Percentiles rank a stretch among this genome's conserved stretches.
phyloP scores from a whole-genome alignment of 2,888 invertebrate genomes.

The Argyra leucocephala region DNA sequence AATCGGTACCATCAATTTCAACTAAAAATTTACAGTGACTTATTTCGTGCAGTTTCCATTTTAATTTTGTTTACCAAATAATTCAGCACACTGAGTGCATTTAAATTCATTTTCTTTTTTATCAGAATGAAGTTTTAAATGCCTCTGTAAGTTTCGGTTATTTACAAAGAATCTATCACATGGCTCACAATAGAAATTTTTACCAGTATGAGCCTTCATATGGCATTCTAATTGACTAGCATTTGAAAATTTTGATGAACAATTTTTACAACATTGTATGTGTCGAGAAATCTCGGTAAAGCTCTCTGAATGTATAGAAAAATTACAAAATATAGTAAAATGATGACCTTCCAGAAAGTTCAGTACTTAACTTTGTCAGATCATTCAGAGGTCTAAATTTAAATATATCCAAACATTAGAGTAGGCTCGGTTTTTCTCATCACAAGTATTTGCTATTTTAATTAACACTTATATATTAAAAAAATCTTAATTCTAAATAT shows the following conservation, averaged over 20 bases:
- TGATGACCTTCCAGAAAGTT: too few relatives aligned
- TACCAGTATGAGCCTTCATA: slow-evolving; percentile 8
- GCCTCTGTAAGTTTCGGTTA: slow-evolving; percentile 9
- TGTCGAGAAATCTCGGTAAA: too few relatives aligned
- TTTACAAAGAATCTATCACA: slow-evolving; percentile 9
- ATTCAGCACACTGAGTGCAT: background rate
- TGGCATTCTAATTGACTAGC: background rate
- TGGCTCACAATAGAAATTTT: background rate
- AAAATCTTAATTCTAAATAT: too few relatives aligned
- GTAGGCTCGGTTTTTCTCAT: too few relatives aligned
- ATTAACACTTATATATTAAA: too few relatives aligned
- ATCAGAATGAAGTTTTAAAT: background rate
- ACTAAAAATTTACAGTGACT: background rate
- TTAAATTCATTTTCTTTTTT: background rate
- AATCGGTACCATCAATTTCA: background rate
- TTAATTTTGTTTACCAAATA: background rate
- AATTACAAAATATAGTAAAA: too few relatives aligned
- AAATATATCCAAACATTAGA: too few relatives aligned
- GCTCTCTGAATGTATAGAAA: too few relatives aligned
- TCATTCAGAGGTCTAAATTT: too few relatives aligned
- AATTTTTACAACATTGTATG: background rate
- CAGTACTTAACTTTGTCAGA: too few relatives aligned
- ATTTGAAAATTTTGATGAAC: slow-evolving; percentile 1
- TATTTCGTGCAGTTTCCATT: background rate
- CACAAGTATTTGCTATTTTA: too few relatives aligned